Evolutionary conservation across 92 coral and sea anemone species (phyloP), one percentile per base, ranked within the genome.

Genomic region (Zoanthus sansibaricus): DNA sequence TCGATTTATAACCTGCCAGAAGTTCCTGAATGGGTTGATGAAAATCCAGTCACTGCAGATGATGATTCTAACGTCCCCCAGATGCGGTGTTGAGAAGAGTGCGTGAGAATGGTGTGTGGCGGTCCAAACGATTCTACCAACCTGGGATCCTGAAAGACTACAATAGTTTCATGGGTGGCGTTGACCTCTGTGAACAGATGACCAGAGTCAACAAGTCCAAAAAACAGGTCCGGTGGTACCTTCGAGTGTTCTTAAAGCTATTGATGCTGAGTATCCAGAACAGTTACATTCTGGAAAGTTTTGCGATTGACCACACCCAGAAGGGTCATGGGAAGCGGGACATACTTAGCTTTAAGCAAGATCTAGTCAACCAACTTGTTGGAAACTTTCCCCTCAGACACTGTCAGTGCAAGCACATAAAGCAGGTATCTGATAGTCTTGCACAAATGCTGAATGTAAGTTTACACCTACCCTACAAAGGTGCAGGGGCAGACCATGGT

Each of bases 121-220:
- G 51, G 52, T 78, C 58, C 17, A 79, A 78, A 25, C 78, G 66
- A 61, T 78, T 87, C 61, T 87, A 51, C 73, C 61, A 18, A 47
- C 77, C 83, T 20, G 14, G 6, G 33, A 42, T 86, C 4, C 64
- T 75, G 42, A 75, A 73, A 48, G 62, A 47, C 14, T 75, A 75
- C 6, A 48, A 75, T 49, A 5, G 42, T 5, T 48, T 37, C 61
- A 47, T 75, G 42, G 79, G 79, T 49, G 77, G 77, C 0, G 61
- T 75, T 20, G 61, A 75, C 10, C 16, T 75, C 8, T 75, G 75
- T 42, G 84, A 87, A 52, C 94, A 92, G 77, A 92, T 86, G 93
- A 86, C 93, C 10, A 48, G 82, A 33, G 72, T 74, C 0, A 86
- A 82, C 82, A 82, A 86, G 78, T 75, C 85, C 7, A 90, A 90